Conservation (phyloP, 1,140 invertebrate species). For the Nautilus pompilius region DNA sequence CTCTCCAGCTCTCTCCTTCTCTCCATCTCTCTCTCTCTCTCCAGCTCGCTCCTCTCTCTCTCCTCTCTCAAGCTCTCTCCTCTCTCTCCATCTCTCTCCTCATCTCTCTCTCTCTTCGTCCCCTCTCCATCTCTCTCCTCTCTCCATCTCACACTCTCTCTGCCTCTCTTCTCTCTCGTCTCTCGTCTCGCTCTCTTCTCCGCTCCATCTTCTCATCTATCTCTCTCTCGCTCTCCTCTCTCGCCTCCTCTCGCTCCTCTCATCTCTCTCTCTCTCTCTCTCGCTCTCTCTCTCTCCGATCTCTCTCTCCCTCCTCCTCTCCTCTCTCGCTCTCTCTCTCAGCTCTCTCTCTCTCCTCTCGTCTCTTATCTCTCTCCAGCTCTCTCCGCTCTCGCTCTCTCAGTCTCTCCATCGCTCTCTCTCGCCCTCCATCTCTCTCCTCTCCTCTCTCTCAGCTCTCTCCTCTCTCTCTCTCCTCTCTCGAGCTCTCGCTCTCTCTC, state of each 20-base stretch:
- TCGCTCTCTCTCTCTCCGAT: neutral
- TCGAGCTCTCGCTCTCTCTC: neutral
- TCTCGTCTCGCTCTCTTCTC: neutral
- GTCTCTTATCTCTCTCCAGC: no score
- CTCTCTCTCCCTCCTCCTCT: neutral
- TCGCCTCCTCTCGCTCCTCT: neutral
- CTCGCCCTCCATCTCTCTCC: neutral
- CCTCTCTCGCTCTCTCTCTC: constrained; percentile 10
- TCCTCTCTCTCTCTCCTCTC: neutral
- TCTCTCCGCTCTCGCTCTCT: neutral
- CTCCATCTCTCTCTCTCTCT: neutral
- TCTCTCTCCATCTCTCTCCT: neutral
- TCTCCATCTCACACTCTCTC: neutral
- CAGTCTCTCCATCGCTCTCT: neutral
- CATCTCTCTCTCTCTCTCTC: neutral
- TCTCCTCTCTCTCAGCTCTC: neutral
- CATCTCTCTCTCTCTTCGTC: no score
- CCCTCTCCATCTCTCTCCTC: no score
- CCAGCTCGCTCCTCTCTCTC: neutral
- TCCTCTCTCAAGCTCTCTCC: neutral
- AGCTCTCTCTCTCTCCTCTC: constrained; percentile 6
- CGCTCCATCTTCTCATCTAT: neutral
- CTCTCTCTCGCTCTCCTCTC: neutral
- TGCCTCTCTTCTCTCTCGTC: neutral
- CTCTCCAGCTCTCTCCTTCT: neutral